These are phyloP conservation scores for Jordanella pulchra DNA, from an alignment of 2,797 vertebrate genomes.

Conservation along the genomic window DNA sequence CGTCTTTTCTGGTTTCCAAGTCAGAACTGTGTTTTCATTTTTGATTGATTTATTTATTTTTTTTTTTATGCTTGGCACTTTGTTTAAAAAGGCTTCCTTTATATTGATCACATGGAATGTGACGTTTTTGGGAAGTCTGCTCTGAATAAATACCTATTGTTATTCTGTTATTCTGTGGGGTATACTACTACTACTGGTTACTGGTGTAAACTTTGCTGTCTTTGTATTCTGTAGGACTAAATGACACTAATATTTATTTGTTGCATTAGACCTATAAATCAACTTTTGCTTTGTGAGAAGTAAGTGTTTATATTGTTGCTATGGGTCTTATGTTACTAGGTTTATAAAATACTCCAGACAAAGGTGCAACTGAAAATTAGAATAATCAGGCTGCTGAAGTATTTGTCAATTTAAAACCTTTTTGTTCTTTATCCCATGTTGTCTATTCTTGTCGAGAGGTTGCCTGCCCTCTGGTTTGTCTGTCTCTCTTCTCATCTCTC, in stretches of 20 bases:
- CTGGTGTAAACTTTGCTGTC: background rate
- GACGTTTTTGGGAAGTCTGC: no score
- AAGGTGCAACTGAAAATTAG: slow-evolving; percentile 17
- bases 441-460: slow-evolving; percentile 29
- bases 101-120: no score
- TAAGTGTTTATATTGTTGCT: background rate
- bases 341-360: slow-evolving; percentile 3
- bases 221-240: background rate
- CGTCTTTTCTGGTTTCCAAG: background rate
- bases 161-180: background rate
- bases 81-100: background rate
- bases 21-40: background rate
- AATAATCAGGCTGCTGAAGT: slow-evolving; percentile 5
- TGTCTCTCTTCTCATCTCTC: slow-evolving; percentile 32
- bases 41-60: background rate
- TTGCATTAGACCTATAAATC: background rate
- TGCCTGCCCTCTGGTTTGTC: slow-evolving; percentile 41
- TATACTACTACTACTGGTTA: no score
- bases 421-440: slow-evolving; percentile 31
- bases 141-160: no score
- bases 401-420: slow-evolving; percentile 23
- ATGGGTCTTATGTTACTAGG: background rate
- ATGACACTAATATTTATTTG: background rate
- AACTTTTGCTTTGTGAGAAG: background rate
- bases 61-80: background rate